A percentile compares a stretch with the other conserved stretches of the same genome.
These are phyloP conservation scores for Sapayoa aenigma DNA, from an alignment of 2,113 vertebrate genomes.

Conservation along the genomic window DNA sequence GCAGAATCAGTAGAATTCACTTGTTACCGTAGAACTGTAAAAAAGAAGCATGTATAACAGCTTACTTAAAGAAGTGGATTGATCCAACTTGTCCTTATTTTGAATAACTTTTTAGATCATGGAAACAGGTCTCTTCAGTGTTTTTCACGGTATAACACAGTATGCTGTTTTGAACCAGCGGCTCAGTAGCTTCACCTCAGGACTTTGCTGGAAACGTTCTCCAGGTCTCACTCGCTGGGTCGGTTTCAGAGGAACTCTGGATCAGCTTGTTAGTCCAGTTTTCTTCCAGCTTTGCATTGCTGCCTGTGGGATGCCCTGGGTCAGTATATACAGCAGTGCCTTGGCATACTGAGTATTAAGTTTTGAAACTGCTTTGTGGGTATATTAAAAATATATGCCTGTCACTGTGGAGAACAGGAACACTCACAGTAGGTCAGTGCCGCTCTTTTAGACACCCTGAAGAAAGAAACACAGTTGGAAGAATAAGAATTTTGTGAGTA, in stretches of 20 bases:
- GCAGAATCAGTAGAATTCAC: neutral
- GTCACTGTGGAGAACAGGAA: neutral
- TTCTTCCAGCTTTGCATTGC: fast-evolving
- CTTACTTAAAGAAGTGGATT: neutral
- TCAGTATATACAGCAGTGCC: neutral
- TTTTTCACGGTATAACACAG: neutral
- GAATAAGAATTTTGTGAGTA: neutral
- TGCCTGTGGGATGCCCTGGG: neutral
- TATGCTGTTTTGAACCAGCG: neutral
- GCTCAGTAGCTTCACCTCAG: neutral
- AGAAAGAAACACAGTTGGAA: neutral
- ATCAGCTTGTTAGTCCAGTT: neutral
- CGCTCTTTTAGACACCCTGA: neutral
- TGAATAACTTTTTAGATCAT: neutral
- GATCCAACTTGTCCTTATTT: fast-evolving
- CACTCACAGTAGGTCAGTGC: neutral
- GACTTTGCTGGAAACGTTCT: neutral
- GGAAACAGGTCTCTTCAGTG: neutral
- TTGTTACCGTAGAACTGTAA: neutral
- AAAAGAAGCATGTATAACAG: neutral
- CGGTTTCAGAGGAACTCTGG: fast-evolving
- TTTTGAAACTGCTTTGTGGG: neutral
- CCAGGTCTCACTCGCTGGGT: neutral
- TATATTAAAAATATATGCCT: neutral
- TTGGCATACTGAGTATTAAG: neutral